phyloP scores from a whole-genome alignment of 2,797 vertebrate genomes.

The Tadarida brasiliensis region DNA sequence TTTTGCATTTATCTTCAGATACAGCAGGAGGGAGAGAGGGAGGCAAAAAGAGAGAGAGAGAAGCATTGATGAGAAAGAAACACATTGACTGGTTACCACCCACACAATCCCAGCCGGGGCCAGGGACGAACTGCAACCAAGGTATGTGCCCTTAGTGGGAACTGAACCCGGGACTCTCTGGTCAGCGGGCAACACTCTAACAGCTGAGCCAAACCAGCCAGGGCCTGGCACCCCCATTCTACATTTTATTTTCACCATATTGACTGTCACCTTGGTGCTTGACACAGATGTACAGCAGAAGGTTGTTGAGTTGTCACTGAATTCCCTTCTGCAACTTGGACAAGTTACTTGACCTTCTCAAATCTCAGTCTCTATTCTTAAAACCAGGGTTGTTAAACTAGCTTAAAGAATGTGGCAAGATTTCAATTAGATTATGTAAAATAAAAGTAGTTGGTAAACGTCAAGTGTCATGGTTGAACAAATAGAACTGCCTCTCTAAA shows the following conservation, averaged over 20 bases:
- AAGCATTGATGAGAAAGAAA: too few relatives aligned
- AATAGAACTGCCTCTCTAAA: background rate
- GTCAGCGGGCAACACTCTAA: too few relatives aligned
- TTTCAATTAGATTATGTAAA: background rate
- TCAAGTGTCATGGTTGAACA: background rate
- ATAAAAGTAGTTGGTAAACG: background rate
- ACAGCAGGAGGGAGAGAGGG: too few relatives aligned
- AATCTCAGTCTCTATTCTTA: background rate
- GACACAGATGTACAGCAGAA: fast-evolving
- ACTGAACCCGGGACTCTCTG: too few relatives aligned
- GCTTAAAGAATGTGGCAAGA: background rate
- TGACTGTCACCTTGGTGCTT: background rate
- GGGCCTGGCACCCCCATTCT: too few relatives aligned
- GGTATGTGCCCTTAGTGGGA: too few relatives aligned
- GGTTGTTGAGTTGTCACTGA: background rate
- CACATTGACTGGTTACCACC: too few relatives aligned
- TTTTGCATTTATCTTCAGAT: too few relatives aligned
- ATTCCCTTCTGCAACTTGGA: background rate
- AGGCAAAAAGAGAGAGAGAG: too few relatives aligned
- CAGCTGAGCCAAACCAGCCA: too few relatives aligned
- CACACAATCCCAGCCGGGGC: too few relatives aligned
- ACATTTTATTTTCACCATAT: background rate
- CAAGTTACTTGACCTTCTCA: background rate
- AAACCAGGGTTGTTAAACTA: background rate
- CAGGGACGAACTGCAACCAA: too few relatives aligned